Percentiles rank a stretch among this genome's conserved stretches.
Evolutionary conservation across 2,888 invertebrate genomes (phyloP).

Genomic region (Choristoneura rosaceana): DNA sequence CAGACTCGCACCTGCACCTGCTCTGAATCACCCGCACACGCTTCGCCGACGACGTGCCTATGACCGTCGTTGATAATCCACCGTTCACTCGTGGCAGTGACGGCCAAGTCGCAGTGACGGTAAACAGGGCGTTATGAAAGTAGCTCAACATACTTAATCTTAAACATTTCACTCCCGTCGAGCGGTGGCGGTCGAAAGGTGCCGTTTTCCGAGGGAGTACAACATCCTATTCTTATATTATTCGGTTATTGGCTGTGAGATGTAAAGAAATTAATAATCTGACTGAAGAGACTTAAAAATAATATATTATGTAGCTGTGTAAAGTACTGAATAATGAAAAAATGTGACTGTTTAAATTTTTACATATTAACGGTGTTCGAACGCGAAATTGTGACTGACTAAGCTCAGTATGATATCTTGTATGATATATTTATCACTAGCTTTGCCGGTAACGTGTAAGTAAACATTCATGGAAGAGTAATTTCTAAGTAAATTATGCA

Average conservation of each 20-base stretch:
- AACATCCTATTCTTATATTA: neutral
- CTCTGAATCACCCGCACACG: conserved; percentile 49
- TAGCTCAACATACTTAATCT: neutral
- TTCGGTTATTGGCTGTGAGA: neutral
- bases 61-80: too few relatives aligned
- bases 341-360: too few relatives aligned
- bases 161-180: neutral
- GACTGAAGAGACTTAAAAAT: neutral
- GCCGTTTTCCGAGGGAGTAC: neutral
- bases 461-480: too few relatives aligned
- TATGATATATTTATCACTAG: too few relatives aligned
- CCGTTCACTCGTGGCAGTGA: too few relatives aligned
- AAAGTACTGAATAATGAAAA: too few relatives aligned
- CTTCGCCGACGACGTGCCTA: too few relatives aligned
- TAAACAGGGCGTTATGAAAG: neutral
- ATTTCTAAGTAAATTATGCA: too few relatives aligned
- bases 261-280: neutral
- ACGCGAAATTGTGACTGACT: too few relatives aligned
- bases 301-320: too few relatives aligned
- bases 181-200: neutral
- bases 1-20: conserved; percentile 63
- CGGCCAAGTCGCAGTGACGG: neutral
- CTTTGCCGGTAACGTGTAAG: too few relatives aligned
- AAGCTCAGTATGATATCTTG: neutral
- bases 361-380: neutral